phyloP scores from a whole-genome alignment of 2,113 vertebrate genomes.

The Brachypodius melanocephalos region DNA sequence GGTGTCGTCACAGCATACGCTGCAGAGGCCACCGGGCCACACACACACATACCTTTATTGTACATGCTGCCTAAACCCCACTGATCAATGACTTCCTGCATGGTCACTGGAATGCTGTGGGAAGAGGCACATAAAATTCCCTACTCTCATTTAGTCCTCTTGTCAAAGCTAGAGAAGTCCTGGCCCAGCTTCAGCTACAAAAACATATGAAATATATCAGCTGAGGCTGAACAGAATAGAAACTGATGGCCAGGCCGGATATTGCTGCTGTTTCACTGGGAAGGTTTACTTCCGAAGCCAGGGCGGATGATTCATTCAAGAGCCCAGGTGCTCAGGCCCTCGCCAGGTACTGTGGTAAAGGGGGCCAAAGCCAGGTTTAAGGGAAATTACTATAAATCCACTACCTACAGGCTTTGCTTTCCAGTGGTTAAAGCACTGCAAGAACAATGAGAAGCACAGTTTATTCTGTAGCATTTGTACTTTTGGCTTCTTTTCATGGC shows the following conservation, averaged over 20 bases:
- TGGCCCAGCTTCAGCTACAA: constrained; percentile 63
- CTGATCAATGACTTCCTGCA: constrained; percentile 69
- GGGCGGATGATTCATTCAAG: neutral
- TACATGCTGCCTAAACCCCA: constrained; percentile 36
- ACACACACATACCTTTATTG: constrained; percentile 23
- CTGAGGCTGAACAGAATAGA: constrained; percentile 27
- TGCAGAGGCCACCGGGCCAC: neutral
- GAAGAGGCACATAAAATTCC: constrained; percentile 69
- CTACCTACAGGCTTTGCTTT: neutral
- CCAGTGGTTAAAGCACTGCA: neutral
- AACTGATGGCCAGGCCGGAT: constrained; percentile 44
- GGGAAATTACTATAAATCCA: neutral
- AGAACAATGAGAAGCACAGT: neutral
- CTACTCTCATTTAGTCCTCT: constrained; percentile 59
- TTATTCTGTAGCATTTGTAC: neutral
- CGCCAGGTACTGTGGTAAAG: neutral
- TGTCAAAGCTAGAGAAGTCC: constrained; percentile 60
- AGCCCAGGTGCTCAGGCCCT: constrained; percentile 45
- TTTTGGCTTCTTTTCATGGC: neutral
- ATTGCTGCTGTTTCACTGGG: constrained; percentile 44
- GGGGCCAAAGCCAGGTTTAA: neutral
- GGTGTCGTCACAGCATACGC: neutral
- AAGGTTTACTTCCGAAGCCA: neutral
- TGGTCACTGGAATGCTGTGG: constrained; percentile 64
- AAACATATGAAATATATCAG: constrained; percentile 70